Base-by-base conservation (phyloP, 1,140 invertebrate species). In the Nomia melanderi region DNA sequence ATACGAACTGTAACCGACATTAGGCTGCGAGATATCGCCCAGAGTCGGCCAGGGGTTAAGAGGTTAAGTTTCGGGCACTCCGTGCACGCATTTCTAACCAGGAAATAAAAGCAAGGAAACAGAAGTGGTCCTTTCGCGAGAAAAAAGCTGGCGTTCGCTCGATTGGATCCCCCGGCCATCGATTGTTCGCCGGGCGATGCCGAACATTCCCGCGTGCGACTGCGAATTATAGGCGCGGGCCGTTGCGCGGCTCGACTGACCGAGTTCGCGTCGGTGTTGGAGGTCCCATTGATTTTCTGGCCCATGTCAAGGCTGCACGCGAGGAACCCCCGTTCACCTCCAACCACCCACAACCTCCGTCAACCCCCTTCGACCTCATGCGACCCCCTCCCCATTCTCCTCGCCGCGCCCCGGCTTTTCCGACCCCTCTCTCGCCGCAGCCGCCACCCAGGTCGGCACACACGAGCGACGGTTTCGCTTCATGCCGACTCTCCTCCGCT, bases 221-320 rank as follows among this genome's bases (percentile, higher is more conserved):
- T 82, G 72, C 70, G 78, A 74, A 71, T 79, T 78, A 79, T 77
- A 77, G 63, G 74, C 82, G 85, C 79, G 75, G 86, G 77, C 75
- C 81, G 85, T 73, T 69, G 85, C 76, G 84, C 82, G 78, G 77
- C 87, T 86, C 81, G 81, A 80, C 81, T 88, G 88, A 87, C 88
- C 88, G 86, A 89, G 89, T 90, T 86, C 89, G 85, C 85, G 86
- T 89, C 85, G 76, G 85, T 88, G 89, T 90, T 90, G 88, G 89
- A 90, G 90, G 89, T 91, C 89, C 90, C 90, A 91, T 91, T 91
- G 90, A 91, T 91, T 91, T 91, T 88, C 89, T 90, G 86, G 87
- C 85, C 88, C 90, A 90, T 91, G 90, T 91, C 90, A 91, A 91
- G 90, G 90, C 89, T 91, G 90, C 90, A 90, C 90, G 89, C 90